Evolutionary conservation across 2,113 vertebrate species (phyloP).

Genomic region (Pan troglodytes): NHGRI_mPanTro3-v2.1_pri NC_072410.2:58168001-58168500

Average conservation of each 20-base stretch:
- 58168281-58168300: conserved; percentile 13
- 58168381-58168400: not conserved
- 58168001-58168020: not conserved
- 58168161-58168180: not conserved
- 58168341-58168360: not conserved
- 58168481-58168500: conserved; percentile 47
- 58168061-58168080: not conserved
- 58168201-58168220: conserved; percentile 2
- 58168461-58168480: not conserved
- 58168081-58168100: not conserved
- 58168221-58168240: not conserved
- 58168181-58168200: conserved; percentile 18
- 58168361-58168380: not conserved
- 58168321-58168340: not conserved
- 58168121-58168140: not conserved
- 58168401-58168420: not conserved
- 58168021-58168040: conserved; percentile 20
- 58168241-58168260: not conserved
- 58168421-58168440: conserved; percentile 15
- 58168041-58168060: not conserved
- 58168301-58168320: not conserved
- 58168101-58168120: not conserved
- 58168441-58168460: conserved; percentile 13
- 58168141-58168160: conserved; percentile 12
- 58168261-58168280: conserved; percentile 41